Percentiles rank a stretch among this genome's conserved stretches.
phyloP scores from a whole-genome alignment of 2,888 invertebrate genomes.

The Ethmia dodecea region DNA sequence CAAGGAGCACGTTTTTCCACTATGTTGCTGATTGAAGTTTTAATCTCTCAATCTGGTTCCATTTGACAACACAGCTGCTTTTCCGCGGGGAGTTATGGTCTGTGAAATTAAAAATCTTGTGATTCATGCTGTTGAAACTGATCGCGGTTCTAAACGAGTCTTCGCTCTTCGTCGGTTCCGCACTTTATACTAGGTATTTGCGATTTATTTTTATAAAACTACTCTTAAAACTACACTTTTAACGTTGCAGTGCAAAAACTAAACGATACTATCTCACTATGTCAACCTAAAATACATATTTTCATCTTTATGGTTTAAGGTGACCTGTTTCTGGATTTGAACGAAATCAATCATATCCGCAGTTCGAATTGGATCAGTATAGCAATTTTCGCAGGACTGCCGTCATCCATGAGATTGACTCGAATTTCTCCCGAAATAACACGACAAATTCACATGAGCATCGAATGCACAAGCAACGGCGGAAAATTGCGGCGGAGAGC shows the following conservation, averaged over 20 bases:
- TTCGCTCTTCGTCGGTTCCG: conserved; percentile 17
- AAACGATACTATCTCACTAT: no score
- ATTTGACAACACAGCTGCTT: conserved; percentile 5
- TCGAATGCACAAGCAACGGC: conserved; percentile 57
- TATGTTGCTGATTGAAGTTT: conserved; percentile 34
- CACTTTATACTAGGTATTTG: no score
- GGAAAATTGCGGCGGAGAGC: conserved; percentile 60
- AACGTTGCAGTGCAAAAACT: no score
- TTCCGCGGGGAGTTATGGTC: conserved; percentile 13
- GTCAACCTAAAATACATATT: no score
- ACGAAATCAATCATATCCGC: no score
- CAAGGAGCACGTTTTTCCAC: conserved; percentile 35
- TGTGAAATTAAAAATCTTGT: conserved; percentile 12
- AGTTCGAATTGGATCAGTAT: background rate
- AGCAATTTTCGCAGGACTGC: conserved; percentile 6
- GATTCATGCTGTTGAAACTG: background rate
- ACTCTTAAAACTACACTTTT: no score
- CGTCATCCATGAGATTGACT: conserved; percentile 38
- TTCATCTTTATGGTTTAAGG: no score
- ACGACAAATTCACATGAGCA: conserved; percentile 55
- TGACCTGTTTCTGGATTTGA: no score
- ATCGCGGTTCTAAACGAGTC: background rate
- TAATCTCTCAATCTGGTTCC: conserved; percentile 19
- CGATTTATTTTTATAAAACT: no score
- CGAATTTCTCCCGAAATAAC: conserved; percentile 50